A percentile compares a stretch with the other conserved stretches of the same genome.
phyloP scores from a whole-genome alignment of 64 coral and sea anemone species.

The Trachythela sp. region DNA sequence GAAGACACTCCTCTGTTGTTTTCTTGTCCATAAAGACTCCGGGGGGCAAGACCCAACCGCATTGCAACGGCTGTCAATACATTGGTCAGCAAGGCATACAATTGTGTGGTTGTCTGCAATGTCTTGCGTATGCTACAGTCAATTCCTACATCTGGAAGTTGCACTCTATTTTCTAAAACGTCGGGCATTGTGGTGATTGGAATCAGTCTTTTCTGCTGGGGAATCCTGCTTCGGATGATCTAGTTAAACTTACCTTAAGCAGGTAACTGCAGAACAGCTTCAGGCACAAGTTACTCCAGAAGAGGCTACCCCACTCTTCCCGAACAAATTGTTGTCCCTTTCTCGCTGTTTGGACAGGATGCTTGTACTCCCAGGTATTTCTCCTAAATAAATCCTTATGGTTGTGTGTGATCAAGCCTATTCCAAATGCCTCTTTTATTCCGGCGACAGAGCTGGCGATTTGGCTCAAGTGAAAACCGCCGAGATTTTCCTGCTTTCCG shows the following conservation, averaged over 20 bases:
- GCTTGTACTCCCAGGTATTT: too few species aligned
- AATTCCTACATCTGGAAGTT: conserved; percentile 57
- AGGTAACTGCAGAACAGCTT: too few species aligned
- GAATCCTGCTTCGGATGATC: neutral
- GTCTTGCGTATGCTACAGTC: conserved; percentile 30
- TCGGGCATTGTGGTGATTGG: neutral
- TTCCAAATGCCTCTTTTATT: too few species aligned
- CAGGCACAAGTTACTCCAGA: conserved; percentile 31
- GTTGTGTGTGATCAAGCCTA: too few species aligned
- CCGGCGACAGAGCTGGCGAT: too few species aligned
- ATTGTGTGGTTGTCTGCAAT: conserved; percentile 26
- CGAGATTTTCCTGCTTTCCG: too few species aligned
- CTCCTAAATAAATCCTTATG: too few species aligned
- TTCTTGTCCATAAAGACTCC: conserved; percentile 5
- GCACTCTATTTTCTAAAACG: conserved; percentile 27
- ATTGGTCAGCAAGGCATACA: conserved; percentile 34
- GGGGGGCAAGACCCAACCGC: neutral
- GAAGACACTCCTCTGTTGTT: conserved; percentile 48
- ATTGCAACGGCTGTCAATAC: conserved; percentile 3
- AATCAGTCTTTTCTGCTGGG: neutral
- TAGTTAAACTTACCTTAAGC: conserved; percentile 44
- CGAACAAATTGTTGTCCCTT: conserved; percentile 12
- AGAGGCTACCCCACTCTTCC: conserved; percentile 29
- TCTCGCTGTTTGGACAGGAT: neutral
- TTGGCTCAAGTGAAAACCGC: too few species aligned